Percentiles rank a stretch among this genome's conserved stretches.
Conservation (phyloP, 2,888 invertebrate species). For the Papilio protenor region DNA sequence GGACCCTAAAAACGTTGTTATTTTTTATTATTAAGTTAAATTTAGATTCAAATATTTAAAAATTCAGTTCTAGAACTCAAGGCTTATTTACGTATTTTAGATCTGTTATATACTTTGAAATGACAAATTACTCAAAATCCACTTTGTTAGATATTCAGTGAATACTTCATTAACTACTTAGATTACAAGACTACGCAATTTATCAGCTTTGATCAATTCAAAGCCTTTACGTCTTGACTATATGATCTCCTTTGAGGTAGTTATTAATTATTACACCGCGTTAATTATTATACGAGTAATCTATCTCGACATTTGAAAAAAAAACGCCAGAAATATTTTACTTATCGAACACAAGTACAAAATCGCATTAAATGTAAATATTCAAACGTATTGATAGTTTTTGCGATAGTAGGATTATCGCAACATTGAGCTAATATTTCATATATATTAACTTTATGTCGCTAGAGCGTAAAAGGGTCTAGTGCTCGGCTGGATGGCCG, state of each 20-base stretch:
- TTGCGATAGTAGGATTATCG: not conserved
- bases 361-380: not conserved
- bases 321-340: not conserved
- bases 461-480: conserved; percentile 8
- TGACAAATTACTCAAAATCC: not conserved
- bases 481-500: conserved; percentile 13
- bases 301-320: not conserved
- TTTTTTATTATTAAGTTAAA: not conserved
- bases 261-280: not conserved
- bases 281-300: not conserved
- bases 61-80: not conserved
- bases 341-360: not conserved
- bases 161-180: not conserved
- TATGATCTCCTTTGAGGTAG: not conserved
- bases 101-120: not conserved
- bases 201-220: not conserved
- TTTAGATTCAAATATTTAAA: not conserved
- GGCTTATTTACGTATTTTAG: not conserved
- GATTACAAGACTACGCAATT: not conserved
- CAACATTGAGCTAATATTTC: conserved; percentile 18
- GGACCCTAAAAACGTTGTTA: not conserved
- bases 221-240: not conserved
- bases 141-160: not conserved
- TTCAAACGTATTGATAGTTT: not conserved
- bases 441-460: conserved; percentile 15